These are phyloP conservation scores for Aphelinus certus DNA, from an alignment of 1,140 invertebrate genomes.

Conservation along the genomic window DNA sequence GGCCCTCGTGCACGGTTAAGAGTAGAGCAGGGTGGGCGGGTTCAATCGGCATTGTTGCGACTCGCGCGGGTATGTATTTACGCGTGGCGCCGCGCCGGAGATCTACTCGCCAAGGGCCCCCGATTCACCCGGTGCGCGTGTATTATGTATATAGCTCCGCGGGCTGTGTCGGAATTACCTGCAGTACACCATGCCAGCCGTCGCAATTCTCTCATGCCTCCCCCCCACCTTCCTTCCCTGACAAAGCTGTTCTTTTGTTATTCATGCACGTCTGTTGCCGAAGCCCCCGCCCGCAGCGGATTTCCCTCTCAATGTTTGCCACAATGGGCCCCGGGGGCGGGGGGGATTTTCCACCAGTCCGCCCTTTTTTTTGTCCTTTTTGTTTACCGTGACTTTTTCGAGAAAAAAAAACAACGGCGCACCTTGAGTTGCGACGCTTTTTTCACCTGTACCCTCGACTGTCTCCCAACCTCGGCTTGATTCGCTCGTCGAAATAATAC, in stretches of 20 bases:
- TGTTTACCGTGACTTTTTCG: too few species aligned
- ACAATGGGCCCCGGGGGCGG: too few species aligned
- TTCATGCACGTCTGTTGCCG: neutral
- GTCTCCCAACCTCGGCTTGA: too few species aligned
- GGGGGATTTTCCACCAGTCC: too few species aligned
- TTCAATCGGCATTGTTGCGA: neutral
- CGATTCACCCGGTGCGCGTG: neutral
- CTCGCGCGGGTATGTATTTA: neutral
- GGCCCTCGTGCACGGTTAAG: neutral
- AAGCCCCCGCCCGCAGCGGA: neutral
- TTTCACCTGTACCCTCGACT: too few species aligned
- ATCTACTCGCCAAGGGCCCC: neutral
- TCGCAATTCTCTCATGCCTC: too few species aligned
- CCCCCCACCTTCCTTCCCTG: neutral
- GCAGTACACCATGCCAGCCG: too few species aligned
- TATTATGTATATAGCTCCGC: neutral
- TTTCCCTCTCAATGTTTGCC: too few species aligned
- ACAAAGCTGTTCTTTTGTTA: constrained; percentile 19
- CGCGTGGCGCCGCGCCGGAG: constrained; percentile 1
- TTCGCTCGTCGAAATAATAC: too few species aligned
- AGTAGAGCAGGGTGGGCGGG: neutral
- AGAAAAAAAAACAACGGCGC: too few species aligned
- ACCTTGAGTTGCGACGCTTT: too few species aligned
- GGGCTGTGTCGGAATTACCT: neutral
- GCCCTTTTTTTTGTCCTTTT: too few species aligned